Conservation (phyloP, 2,888 invertebrate species). For the Lithophane ornitopus region DNA sequence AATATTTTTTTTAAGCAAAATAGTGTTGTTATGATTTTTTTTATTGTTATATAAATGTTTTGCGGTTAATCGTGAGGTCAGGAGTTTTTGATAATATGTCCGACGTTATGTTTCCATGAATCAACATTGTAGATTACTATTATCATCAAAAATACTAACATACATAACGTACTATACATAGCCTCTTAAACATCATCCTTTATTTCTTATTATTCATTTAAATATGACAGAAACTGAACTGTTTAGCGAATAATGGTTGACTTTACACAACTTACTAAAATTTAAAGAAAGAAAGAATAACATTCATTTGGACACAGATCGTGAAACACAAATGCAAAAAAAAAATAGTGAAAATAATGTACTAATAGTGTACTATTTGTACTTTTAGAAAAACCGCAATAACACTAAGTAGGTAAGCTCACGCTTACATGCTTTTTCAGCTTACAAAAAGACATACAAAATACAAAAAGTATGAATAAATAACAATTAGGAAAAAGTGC, state of each 20-base stretch:
- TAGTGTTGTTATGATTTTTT: not conserved
- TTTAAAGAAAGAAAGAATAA: no score
- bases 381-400: not conserved
- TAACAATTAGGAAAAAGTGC: slow-evolving; percentile 7
- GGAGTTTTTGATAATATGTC: not conserved
- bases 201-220: not conserved
- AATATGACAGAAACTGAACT: not conserved
- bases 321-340: no score
- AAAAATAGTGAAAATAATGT: no score
- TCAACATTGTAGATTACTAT: not conserved
- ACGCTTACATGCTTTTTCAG: not conserved
- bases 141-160: not conserved
- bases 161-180: not conserved
- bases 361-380: not conserved
- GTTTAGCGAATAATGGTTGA: not conserved
- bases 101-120: not conserved
- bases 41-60: not conserved
- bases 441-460: not conserved
- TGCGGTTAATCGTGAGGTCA: slow-evolving; percentile 13
- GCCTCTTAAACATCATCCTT: not conserved
- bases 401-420: not conserved
- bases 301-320: no score
- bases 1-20: not conserved
- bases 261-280: not conserved
- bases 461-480: not conserved